A percentile compares a stretch with the other conserved stretches of the same genome.
Conservation (phyloP, 2,888 invertebrate species). For the Cheilosia vulpina region DNA sequence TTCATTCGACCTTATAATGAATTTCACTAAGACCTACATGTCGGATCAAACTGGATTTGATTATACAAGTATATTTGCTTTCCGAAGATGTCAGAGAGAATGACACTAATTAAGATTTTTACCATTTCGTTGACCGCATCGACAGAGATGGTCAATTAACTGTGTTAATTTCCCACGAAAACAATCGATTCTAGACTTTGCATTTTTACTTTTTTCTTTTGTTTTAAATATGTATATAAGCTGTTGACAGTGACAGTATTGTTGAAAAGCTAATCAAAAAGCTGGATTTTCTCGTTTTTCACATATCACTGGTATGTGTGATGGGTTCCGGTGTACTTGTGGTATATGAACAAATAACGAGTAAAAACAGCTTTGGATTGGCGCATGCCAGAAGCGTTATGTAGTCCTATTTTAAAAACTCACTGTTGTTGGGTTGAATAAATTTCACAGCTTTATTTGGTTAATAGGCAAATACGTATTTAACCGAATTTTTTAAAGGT, state of each 20-base stretch:
- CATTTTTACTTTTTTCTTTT: not conserved
- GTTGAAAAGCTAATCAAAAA: not conserved
- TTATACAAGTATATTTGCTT: constrained; percentile 9
- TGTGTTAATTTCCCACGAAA: constrained; percentile 55
- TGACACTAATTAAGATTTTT: constrained; percentile 21
- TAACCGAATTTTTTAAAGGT: no score
- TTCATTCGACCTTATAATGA: not conserved
- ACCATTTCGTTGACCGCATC: constrained; percentile 4
- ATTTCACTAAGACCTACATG: not conserved
- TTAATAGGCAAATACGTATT: no score
- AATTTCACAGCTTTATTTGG: no score
- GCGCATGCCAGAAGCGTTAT: no score
- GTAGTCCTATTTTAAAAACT: no score
- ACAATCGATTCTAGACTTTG: constrained; percentile 11
- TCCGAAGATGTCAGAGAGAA: constrained; percentile 3
- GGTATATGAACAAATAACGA: not conserved
- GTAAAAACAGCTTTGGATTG: not conserved
- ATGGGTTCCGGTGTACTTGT: not conserved
- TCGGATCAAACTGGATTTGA: constrained; percentile 26
- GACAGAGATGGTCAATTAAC: constrained; percentile 51
- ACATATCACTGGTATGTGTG: not conserved
- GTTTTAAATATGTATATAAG: not conserved
- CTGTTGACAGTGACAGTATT: not conserved
- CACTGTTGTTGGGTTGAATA: no score
- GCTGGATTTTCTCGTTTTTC: constrained; percentile 18